Base-by-base conservation (phyloP, 2,888 invertebrate genomes). In the Ceramica pisi region DNA sequence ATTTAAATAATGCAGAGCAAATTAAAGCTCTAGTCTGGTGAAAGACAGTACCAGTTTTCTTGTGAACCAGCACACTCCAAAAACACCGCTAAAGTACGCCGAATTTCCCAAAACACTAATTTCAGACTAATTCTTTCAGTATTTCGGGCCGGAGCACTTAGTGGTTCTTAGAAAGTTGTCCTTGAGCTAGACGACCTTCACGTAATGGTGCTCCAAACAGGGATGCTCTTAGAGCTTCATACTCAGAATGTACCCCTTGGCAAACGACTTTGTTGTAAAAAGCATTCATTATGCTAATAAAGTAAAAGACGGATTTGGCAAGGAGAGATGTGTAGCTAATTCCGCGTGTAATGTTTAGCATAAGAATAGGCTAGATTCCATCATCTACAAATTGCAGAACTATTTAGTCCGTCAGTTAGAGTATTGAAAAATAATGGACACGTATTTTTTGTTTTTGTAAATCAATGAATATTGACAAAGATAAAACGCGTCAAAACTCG, bases 161-260 rank as follows among this genome's bases (percentile, higher is more conserved):
- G 63, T 74, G 61, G 62, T 76, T 80, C 67, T 70, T 65, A 65
- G 60, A 69, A 80, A 60, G 16, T 57, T 69, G 69, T 50, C 69
- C 83, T 83, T 75, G 75, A 67, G 64, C 31, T 69, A 75, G 46
- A 56, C 35, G 71, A 71, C 75, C 71, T 83, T 85, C 31, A 70
- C 50, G 53, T 63, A 80, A 82, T 68, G 71, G 67, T 66, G 41
- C 71, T 71, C 31, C 16, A 46, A 23, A 71, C 31, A 44, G 55
- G 64, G 31, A 38, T 61, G 26, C 53, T 63, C n/a, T 59, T 56
- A 77, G 60, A 67, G 51, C 62, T 60, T 38, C 35, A 67, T 59
- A 64, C 50, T 81, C 23, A 65, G 59, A 80, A 80, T 62, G 44
- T 62, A 61, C 44, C 63, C 44, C 64, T 62, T 51, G 50, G 67